Percentiles rank a stretch among this genome's conserved stretches.
These are phyloP conservation scores for Notechis scutatus DNA, from an alignment of 2,113 vertebrate genomes.

Conservation along the genomic window DNA sequence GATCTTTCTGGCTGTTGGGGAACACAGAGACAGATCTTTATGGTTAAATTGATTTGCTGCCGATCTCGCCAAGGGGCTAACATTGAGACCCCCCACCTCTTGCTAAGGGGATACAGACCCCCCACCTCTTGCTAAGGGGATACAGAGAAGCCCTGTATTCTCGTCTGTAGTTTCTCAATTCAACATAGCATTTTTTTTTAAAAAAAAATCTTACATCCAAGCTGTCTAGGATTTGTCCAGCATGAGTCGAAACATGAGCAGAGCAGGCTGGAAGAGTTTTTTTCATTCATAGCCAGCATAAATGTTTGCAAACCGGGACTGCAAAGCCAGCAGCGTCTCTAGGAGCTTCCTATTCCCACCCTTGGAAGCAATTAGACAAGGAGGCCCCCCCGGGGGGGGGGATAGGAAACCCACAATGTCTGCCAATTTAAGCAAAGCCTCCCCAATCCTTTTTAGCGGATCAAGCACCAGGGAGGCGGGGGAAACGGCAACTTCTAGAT, in stretches of 20 bases:
- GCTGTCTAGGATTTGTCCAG: slow-evolving; percentile 2
- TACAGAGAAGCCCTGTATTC: background rate
- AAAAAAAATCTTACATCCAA: background rate
- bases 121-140: background rate
- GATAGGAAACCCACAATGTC: background rate
- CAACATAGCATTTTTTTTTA: background rate
- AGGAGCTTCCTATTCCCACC: slow-evolving; percentile 13
- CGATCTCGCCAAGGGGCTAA: background rate
- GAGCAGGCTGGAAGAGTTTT: slow-evolving; percentile 5
- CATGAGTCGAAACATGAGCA: slow-evolving; percentile 7
- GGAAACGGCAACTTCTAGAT: background rate
- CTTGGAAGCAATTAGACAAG: slow-evolving; percentile 13
- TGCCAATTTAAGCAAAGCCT: background rate
- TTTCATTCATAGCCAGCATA: slow-evolving; percentile 23
- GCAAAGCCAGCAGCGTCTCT: background rate
- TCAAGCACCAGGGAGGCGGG: background rate
- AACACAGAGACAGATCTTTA: background rate
- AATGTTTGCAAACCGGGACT: slow-evolving; percentile 22
- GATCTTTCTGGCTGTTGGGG: background rate
- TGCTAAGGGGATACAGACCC: background rate
- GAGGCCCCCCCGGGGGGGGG: background rate
- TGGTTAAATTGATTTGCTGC: background rate
- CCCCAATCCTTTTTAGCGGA: background rate
- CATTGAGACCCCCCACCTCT: background rate
- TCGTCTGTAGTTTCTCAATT: background rate